Conservation (phyloP, 2,888 invertebrate species). For the Tricholauxania praeusta region DNA sequence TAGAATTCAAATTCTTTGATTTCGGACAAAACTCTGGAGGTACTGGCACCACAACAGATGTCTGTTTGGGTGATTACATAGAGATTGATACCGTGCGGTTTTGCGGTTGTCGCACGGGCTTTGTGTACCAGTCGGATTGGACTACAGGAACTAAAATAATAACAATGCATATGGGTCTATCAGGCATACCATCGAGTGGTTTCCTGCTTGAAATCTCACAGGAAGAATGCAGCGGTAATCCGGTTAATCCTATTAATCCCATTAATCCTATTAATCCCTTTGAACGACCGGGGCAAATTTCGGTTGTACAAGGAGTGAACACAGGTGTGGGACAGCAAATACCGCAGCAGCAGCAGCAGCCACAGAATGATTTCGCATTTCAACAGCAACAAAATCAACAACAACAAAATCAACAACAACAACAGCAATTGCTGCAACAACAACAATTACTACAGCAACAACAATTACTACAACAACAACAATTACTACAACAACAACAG, state of each 20-base stretch:
- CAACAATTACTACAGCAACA: neutral
- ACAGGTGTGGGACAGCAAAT: neutral
- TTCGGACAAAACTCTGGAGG: constrained; percentile 62
- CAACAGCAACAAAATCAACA: constrained; percentile 25
- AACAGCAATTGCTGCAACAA: neutral
- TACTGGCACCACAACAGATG: constrained; percentile 3
- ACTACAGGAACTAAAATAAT: constrained; percentile 66
- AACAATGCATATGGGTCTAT: constrained; percentile 68
- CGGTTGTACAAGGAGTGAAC: neutral
- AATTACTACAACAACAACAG: constrained; percentile 17
- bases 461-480: constrained; percentile 12
- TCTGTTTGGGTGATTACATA: constrained; percentile 70
- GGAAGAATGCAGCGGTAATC: constrained; percentile 68
- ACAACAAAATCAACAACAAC: constrained; percentile 7
- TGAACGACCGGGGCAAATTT: neutral
- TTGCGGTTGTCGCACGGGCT: constrained; percentile 72
- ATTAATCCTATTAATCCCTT: no score
- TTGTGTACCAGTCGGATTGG: constrained; percentile 59
- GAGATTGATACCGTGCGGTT: constrained; percentile 72
- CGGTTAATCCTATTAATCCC: no score
- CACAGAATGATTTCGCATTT: constrained; percentile 7
- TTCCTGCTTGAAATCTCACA: constrained; percentile 72
- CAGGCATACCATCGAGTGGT: constrained; percentile 67
- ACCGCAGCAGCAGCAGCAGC: neutral
- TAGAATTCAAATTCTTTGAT: constrained; percentile 72